Evolutionary conservation across 2,797 vertebrate species (phyloP), one percentile per base, ranked within the genome.

Genomic region (Malacoraja senta): DNA sequence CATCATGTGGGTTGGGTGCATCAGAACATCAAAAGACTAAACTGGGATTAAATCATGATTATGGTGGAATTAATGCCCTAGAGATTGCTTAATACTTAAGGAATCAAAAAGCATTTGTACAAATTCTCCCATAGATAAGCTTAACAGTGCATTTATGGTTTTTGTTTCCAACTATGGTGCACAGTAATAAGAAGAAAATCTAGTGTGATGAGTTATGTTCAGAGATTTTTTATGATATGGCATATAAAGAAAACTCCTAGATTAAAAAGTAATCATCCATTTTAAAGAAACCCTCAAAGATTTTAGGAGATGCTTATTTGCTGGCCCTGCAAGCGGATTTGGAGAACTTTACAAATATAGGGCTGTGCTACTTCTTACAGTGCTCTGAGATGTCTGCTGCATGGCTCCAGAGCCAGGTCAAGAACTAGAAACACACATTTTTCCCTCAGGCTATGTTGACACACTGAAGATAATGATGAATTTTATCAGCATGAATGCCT

Each of bases 101-200:
- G n/a, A 35, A 88, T 68, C 63, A 88, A 88, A 8, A 3, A 88
- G 84, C n/a, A 61, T 68, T 88, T 88, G n/a, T 65, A 88, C 84
- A 65, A 65, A 68, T n/a, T 19, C 84, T 88, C n/a, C 58, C 6
- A 12, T 84, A 26, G 44, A 53, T 83, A 83, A 83, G 44, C 38
- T 2, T 24, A 53, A 53, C 24, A 12, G 53, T 61, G 26, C 26
- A n/a, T n/a, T 84, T 15, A 29, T 29, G 53, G 53, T 10, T 6
- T 32, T 10, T 13, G 32, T 38, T 53, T 74, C 24, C 1, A 74
- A 21, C 7, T 74, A 26, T 26, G 9, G 53, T 17, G 3, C 24
- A 61, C 2, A 58, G 53, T 10, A 61, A 6, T 26, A 13, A 58
- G 53, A 61, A 35, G 61, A 15, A 61, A 29, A 29, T 86, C 8